Percentiles rank a stretch among this genome's conserved stretches.
Conservation (phyloP, 2,113 vertebrate species). For the Sminthopsis crassicaudata region DNA sequence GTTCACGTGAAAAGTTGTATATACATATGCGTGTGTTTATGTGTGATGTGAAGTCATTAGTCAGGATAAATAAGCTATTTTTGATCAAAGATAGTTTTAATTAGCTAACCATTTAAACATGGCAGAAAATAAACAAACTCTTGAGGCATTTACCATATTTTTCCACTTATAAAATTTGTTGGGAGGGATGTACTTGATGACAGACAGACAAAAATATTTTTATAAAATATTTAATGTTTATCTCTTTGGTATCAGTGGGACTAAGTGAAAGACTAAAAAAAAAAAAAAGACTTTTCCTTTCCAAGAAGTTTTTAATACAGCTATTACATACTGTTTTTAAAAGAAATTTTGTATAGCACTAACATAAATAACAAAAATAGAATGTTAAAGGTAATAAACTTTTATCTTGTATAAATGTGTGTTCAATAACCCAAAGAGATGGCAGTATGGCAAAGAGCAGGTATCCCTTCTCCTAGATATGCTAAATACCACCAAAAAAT, state of each 20-base stretch:
- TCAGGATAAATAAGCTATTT: slow-evolving; percentile 25
- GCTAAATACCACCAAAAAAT: slow-evolving; percentile 50
- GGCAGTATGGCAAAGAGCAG: neutral
- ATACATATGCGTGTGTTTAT: slow-evolving; percentile 31
- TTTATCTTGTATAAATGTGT: slow-evolving; percentile 35
- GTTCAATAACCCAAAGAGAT: slow-evolving; percentile 36
- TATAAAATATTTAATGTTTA: slow-evolving; percentile 73
- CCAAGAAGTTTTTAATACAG: slow-evolving; percentile 67
- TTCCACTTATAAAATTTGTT: slow-evolving; percentile 44
- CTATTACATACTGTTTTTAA: slow-evolving; percentile 66
- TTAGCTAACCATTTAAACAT: slow-evolving; percentile 45
- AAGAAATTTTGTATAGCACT: slow-evolving; percentile 66
- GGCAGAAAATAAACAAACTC: slow-evolving; percentile 35
- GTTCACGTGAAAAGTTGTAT: slow-evolving; percentile 7
- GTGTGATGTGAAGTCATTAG: slow-evolving; percentile 3
- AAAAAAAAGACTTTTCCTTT: slow-evolving; percentile 66
- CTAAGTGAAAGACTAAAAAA: slow-evolving; percentile 41
- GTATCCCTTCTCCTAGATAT: slow-evolving; percentile 34
- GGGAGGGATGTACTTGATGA: slow-evolving; percentile 62
- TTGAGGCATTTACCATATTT: slow-evolving; percentile 54
- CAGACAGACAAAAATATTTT: slow-evolving; percentile 70
- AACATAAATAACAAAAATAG: slow-evolving; percentile 61
- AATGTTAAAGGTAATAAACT: slow-evolving; percentile 57
- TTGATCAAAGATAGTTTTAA: slow-evolving; percentile 1
- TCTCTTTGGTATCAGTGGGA: slow-evolving; percentile 56